Evolutionary conservation across 2,888 invertebrate genomes (phyloP).

Genomic region (Drosophila paramelanica): DNA sequence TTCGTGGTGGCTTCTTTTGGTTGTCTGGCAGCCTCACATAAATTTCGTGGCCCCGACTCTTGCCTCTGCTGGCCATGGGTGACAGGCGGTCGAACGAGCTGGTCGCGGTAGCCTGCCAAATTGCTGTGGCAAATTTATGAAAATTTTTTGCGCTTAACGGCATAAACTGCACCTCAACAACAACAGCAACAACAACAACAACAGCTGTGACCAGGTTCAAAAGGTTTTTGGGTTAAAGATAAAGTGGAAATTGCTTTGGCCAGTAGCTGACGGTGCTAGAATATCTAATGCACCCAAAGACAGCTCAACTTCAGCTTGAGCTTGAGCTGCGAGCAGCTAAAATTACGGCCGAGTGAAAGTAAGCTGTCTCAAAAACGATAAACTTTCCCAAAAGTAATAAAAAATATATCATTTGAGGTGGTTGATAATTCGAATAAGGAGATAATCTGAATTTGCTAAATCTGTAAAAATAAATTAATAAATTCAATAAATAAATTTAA

Average conservation of each 20-base stretch:
- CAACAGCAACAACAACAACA: background rate
- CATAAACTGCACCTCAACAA: conserved; percentile 39
- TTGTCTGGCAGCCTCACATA: conserved; percentile 47
- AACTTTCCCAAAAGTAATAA: conserved; percentile 26
- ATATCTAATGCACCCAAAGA: conserved; percentile 31
- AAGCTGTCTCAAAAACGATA: conserved; percentile 5
- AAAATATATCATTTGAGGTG: background rate
- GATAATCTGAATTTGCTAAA: too few species aligned
- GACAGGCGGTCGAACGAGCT: conserved; percentile 35
- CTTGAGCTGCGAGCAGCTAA: conserved; percentile 9
- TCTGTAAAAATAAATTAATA: too few species aligned
- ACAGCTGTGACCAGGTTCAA: conserved; percentile 45
- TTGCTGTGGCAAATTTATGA: conserved; percentile 69
- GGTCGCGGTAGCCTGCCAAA: conserved; percentile 59
- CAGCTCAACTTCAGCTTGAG: conserved; percentile 18
- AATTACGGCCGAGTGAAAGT: conserved; percentile 39
- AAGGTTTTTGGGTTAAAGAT: conserved; percentile 70
- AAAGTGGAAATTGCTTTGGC: conserved; percentile 56
- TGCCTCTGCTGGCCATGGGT: conserved; percentile 35
- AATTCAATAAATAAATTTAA: too few species aligned
- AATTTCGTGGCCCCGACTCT: conserved; percentile 44
- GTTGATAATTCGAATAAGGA: too few species aligned
- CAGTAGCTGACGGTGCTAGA: conserved; percentile 50
- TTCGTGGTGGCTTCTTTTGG: conserved; percentile 37
- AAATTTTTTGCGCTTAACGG: conserved; percentile 49